A percentile compares a stretch with the other conserved stretches of the same genome.
phyloP scores from a whole-genome alignment of 2,888 invertebrate genomes.

The Vannuccia rotundouncinata region DNA sequence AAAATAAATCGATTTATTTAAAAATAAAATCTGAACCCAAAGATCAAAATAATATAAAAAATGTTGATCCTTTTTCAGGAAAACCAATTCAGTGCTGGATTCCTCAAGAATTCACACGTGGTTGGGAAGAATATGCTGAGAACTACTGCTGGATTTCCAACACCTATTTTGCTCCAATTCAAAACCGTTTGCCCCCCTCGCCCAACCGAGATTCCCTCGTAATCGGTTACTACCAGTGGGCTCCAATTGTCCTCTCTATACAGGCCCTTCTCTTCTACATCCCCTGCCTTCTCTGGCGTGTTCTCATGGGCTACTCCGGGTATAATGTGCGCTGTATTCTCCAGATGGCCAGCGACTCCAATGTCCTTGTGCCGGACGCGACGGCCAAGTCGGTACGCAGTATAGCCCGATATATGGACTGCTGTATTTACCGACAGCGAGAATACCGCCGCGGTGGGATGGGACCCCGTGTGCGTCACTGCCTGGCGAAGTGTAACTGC shows the following conservation, averaged over 20 bases:
- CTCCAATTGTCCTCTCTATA: conserved; percentile 56
- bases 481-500: conserved; percentile 25
- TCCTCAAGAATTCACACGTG: conserved; percentile 58
- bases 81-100: conserved; percentile 56
- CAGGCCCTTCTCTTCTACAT: conserved; percentile 59
- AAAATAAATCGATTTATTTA: too few relatives aligned
- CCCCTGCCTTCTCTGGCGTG: conserved; percentile 58
- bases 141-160: conserved; percentile 60
- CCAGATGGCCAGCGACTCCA: conserved; percentile 48
- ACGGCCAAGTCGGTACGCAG: conserved; percentile 32
- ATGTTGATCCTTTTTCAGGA: too few relatives aligned
- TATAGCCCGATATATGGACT: conserved; percentile 39
- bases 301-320: conserved; percentile 58
- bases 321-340: conserved; percentile 56
- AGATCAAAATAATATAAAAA: too few relatives aligned
- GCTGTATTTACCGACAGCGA: conserved; percentile 37
- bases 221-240: conserved; percentile 55
- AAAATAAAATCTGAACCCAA: too few relatives aligned
- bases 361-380: conserved; percentile 36
- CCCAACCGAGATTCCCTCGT: conserved; percentile 36
- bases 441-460: conserved; percentile 18
- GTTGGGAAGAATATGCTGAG: conserved; percentile 59
- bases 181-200: conserved; percentile 48
- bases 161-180: conserved; percentile 57
- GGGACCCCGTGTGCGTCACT: background rate